Percentiles rank a stretch among this genome's conserved stretches.
Conservation (phyloP, 2,113 vertebrate genomes). For the Pipra filicauda region DNA sequence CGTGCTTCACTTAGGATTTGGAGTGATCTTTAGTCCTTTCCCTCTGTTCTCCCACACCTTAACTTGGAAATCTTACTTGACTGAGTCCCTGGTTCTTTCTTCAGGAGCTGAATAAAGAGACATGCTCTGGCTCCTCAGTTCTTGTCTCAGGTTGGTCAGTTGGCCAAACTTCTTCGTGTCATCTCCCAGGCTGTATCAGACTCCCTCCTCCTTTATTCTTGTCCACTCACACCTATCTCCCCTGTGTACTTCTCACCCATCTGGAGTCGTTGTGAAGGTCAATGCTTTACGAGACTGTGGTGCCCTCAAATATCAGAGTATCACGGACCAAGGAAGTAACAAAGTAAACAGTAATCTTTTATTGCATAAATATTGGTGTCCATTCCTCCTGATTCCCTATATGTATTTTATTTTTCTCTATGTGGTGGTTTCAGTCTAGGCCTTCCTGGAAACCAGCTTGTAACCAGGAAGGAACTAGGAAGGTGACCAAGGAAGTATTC, state of each 20-base stretch:
- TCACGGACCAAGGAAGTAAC: fast-evolving
- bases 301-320: not conserved
- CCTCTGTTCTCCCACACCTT: not conserved
- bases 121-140: fast-evolving
- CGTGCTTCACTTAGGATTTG: not conserved
- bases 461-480: too few relatives aligned
- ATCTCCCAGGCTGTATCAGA: not conserved
- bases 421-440: too few relatives aligned
- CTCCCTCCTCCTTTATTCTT: not conserved
- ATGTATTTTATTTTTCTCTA: not conserved
- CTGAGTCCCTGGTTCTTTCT: not conserved
- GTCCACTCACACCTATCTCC: not conserved
- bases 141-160: not conserved
- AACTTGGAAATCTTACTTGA: not conserved
- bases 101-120: not conserved
- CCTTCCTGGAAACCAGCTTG: too few relatives aligned
- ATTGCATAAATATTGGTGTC: not conserved
- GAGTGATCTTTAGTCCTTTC: not conserved
- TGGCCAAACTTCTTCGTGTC: not conserved
- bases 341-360: not conserved
- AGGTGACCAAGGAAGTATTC: too few relatives aligned
- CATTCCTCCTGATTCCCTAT: not conserved
- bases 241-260: fast-evolving
- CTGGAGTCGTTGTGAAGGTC: not conserved
- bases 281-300: not conserved